Percentiles rank a stretch among this genome's conserved stretches.
Conservation (phyloP, 1,140 invertebrate genomes). For the Phocides pigmalion region DNA sequence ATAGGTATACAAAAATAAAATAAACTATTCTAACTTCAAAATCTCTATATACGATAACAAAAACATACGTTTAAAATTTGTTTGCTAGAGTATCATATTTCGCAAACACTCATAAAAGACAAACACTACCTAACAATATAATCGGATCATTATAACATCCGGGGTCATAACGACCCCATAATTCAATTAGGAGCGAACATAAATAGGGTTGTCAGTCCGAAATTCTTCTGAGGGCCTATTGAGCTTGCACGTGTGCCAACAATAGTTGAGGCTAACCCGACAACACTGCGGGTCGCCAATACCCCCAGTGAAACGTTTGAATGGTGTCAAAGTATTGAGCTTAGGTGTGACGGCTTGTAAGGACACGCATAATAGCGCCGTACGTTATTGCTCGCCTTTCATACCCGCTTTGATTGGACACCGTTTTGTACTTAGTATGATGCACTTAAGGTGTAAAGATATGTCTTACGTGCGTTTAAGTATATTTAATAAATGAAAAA, state of each 20-base stretch:
- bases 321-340: slow-evolving; percentile 66
- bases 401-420: slow-evolving; percentile 39
- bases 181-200: slow-evolving; percentile 69
- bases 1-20: no score
- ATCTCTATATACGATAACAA: no score
- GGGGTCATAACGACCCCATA: slow-evolving; percentile 54
- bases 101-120: slow-evolving; percentile 33
- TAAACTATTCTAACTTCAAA: no score
- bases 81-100: not conserved
- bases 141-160: slow-evolving; percentile 47
- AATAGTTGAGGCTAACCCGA: slow-evolving; percentile 54
- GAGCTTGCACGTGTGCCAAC: slow-evolving; percentile 68
- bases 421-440: slow-evolving; percentile 30
- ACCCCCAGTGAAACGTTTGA: slow-evolving; percentile 53
- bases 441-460: slow-evolving; percentile 29
- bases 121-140: slow-evolving; percentile 39
- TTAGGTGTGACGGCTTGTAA: slow-evolving; percentile 62
- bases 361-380: slow-evolving; percentile 62
- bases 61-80: no score
- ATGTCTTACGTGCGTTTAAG: not conserved
- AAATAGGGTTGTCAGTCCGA: slow-evolving; percentile 60
- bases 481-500: no score
- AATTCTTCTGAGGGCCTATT: slow-evolving; percentile 65
- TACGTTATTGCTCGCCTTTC: slow-evolving; percentile 45
- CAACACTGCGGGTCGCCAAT: slow-evolving; percentile 66